phyloP scores from a whole-genome alignment of 2,113 vertebrate species.

The Melanotaenia duboulayi region DNA sequence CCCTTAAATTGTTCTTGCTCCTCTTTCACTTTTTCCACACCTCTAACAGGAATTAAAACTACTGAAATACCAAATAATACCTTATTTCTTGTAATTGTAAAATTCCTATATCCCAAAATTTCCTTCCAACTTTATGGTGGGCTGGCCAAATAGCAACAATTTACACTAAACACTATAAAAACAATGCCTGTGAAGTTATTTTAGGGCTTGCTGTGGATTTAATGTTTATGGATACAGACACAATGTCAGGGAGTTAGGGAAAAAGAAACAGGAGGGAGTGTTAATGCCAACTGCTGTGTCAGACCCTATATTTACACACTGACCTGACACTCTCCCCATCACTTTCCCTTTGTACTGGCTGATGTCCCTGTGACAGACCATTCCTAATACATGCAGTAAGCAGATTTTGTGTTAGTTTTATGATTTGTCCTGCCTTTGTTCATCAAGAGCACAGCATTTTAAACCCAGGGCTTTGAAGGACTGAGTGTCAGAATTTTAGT shows the following conservation, averaged over 20 bases:
- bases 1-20: not conserved
- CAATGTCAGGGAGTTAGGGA: conserved; percentile 56
- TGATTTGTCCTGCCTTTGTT: conserved; percentile 23
- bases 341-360: conserved; percentile 47
- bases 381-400: conserved; percentile 19
- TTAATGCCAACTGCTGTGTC: conserved; percentile 60
- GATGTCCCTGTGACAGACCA: conserved; percentile 39
- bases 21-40: conserved; percentile 10
- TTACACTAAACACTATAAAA: conserved; percentile 18
- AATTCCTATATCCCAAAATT: not conserved
- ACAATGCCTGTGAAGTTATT: conserved; percentile 52
- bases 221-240: conserved; percentile 78
- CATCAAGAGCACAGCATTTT: not conserved
- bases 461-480: not conserved
- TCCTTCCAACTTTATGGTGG: not conserved
- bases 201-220: conserved; percentile 44
- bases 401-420: conserved; percentile 18
- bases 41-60: not conserved
- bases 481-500: not conserved
- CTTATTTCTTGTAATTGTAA: not conserved
- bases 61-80: not conserved
- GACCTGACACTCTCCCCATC: conserved; percentile 50
- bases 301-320: conserved; percentile 75
- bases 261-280: conserved; percentile 57
- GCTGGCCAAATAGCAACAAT: conserved; percentile 25